phyloP scores from a whole-genome alignment of 2,888 invertebrate species.

The Mimumesa dahlbomi region DNA sequence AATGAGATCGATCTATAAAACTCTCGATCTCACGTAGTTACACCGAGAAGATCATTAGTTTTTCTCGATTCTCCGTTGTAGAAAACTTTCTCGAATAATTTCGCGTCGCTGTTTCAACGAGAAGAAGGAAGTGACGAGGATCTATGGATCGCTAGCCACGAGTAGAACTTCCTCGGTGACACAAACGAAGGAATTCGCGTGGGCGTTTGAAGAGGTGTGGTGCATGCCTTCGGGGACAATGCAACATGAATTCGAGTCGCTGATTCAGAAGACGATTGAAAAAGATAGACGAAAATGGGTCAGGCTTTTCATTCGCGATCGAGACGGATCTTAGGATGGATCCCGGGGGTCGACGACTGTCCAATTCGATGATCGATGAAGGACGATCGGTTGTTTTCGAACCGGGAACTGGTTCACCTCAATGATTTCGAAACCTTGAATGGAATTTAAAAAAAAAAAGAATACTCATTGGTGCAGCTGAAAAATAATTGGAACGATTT shows the following conservation, averaged over 20 bases:
- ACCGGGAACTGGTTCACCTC: slow-evolving; percentile 31
- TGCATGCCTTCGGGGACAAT: slow-evolving; percentile 44
- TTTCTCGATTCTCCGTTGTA: no score
- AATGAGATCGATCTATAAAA: no score
- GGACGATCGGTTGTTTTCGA: slow-evolving; percentile 18
- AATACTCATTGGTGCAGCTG: not conserved
- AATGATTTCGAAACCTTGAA: slow-evolving; percentile 14
- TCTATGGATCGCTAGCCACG: no score
- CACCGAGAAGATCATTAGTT: no score
- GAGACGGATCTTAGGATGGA: slow-evolving; percentile 24
- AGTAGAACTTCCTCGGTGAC: slow-evolving; percentile 9
- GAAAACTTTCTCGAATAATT: no score
- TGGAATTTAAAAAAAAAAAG: no score
- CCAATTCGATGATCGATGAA: slow-evolving; percentile 26
- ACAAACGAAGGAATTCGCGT: slow-evolving; percentile 45
- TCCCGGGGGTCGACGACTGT: slow-evolving; percentile 47
- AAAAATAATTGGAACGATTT: not conserved
- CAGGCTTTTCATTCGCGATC: slow-evolving; percentile 13
- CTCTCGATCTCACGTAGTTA: no score
- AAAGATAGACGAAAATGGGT: slow-evolving; percentile 30
- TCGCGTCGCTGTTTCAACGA: no score
- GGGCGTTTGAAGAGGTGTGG: slow-evolving; percentile 57
- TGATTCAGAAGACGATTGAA: slow-evolving; percentile 12
- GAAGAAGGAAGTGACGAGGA: slow-evolving; percentile 6
- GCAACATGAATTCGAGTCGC: slow-evolving; percentile 36